Conservation (phyloP, 37 sponge, comb jelly and placozoan genomes). For the Mnemiopsis leidyi region DNA sequence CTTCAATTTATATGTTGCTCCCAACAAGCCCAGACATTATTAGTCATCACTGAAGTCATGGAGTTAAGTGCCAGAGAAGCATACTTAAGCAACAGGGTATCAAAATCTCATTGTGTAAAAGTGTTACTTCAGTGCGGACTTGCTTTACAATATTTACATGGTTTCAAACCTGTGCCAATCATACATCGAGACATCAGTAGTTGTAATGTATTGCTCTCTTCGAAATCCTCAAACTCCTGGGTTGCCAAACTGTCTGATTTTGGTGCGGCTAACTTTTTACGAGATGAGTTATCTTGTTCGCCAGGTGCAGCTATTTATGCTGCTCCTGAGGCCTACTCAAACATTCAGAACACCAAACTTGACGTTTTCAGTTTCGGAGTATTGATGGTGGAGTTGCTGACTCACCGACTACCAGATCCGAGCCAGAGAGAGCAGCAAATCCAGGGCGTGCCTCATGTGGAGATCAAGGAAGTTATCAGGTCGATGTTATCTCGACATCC, state of each 20-base stretch:
- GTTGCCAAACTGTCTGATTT: slow-evolving; percentile 79
- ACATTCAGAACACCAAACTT: slow-evolving; percentile 71
- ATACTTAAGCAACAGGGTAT: not conserved
- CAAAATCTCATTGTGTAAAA: slow-evolving; percentile 1
- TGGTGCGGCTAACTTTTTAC: slow-evolving; percentile 75
- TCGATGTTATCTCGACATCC: not conserved
- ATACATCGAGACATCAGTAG: slow-evolving; percentile 81
- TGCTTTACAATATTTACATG: slow-evolving; percentile 76
- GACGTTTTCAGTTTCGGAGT: slow-evolving; percentile 82
- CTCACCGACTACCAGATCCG: slow-evolving; percentile 62
- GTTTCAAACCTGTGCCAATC: slow-evolving; percentile 67
- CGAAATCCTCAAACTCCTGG: slow-evolving; percentile 65
- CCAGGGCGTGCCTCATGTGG: not conserved
- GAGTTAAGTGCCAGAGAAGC: slow-evolving; percentile 70
- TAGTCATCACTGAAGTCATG: slow-evolving; percentile 73
- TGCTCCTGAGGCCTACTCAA: slow-evolving; percentile 72
- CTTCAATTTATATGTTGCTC: slow-evolving; percentile 75
- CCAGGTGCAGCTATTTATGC: slow-evolving; percentile 75
- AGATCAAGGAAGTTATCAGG: not conserved
- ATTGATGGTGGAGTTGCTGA: slow-evolving; percentile 69
- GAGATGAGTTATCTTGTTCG: slow-evolving; percentile 49
- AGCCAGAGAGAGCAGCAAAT: not conserved
- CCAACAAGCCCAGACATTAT: slow-evolving; percentile 66
- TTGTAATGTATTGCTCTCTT: slow-evolving; percentile 73
- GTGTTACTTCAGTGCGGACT: slow-evolving; percentile 69